phyloP scores from a whole-genome alignment of 2,888 invertebrate species.

The Caenorhabditis sp. region DNA sequence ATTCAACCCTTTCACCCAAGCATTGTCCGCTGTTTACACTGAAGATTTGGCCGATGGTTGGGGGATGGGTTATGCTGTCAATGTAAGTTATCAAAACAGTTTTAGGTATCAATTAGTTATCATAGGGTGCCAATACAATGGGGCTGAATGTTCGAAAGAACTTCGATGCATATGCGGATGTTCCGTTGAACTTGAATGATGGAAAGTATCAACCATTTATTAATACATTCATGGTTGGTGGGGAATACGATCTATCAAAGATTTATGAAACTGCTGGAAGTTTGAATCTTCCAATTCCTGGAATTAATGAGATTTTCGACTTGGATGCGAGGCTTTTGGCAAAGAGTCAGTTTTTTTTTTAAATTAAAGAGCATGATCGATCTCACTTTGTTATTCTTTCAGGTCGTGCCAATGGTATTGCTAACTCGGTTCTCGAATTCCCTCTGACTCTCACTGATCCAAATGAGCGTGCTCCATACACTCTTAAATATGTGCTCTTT shows the following conservation, averaged over 20 bases:
- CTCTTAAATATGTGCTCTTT: slow-evolving; percentile 36
- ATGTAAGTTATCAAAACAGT: slow-evolving; percentile 41
- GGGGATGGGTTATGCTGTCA: slow-evolving; percentile 64
- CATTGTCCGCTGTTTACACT: slow-evolving; percentile 57
- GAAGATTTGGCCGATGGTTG: slow-evolving; percentile 65
- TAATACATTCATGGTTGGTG: slow-evolving; percentile 3
- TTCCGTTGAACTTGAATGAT: slow-evolving; percentile 4
- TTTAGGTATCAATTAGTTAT: too few relatives aligned
- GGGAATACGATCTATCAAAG: slow-evolving; percentile 38
- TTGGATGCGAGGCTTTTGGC: slow-evolving; percentile 26
- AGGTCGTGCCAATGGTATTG: slow-evolving; percentile 27
- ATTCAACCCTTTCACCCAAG: slow-evolving; percentile 65
- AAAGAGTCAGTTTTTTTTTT: slow-evolving; percentile 7
- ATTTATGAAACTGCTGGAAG: slow-evolving; percentile 30
- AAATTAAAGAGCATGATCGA: too few relatives aligned
- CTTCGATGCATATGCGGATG: slow-evolving; percentile 56
- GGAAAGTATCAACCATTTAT: slow-evolving; percentile 19
- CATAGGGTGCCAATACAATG: slow-evolving; percentile 60
- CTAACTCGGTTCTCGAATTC: slow-evolving; percentile 30
- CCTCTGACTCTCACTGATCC: slow-evolving; percentile 41
- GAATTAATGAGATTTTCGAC: slow-evolving; percentile 39
- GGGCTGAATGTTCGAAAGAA: slow-evolving; percentile 58
- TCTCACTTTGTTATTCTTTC: not conserved
- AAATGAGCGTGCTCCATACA: slow-evolving; percentile 16
- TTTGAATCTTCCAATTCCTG: slow-evolving; percentile 25